phyloP scores from a whole-genome alignment of 2,113 vertebrate genomes.

The Nerophis lumbriciformis region DNA sequence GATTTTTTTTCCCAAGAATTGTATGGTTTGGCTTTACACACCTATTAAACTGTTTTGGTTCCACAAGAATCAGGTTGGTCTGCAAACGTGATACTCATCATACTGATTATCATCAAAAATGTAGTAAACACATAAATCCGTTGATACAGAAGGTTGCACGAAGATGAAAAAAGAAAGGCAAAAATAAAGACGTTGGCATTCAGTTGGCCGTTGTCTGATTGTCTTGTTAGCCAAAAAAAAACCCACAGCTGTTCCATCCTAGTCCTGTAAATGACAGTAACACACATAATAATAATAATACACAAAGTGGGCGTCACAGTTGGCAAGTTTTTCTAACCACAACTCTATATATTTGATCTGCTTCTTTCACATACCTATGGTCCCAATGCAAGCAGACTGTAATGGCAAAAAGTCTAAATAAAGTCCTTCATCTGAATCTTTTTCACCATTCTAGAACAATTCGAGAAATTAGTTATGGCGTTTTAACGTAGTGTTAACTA shows the following conservation, averaged over 20 bases:
- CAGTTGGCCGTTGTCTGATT: background rate
- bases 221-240: background rate
- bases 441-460: no score
- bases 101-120: background rate
- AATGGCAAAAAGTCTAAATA: background rate
- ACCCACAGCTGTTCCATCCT: background rate
- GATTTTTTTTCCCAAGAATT: background rate
- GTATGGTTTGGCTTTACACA: background rate
- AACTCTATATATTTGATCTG: no score
- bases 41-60: background rate
- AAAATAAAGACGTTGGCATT: background rate
- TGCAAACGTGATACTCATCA: background rate
- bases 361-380: background rate
- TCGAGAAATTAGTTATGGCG: no score
- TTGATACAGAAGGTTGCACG: background rate
- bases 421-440: no score
- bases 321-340: no score
- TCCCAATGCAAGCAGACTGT: background rate
- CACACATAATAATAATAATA: background rate
- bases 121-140: slow-evolving; percentile 4
- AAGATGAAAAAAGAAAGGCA: background rate
- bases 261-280: background rate
- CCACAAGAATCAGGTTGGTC: no score
- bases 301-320: background rate
- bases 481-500: slow-evolving; percentile 1